Evolutionary conservation across 2,113 vertebrate species (phyloP).

Genomic region (Anguilla rostrata): DNA sequence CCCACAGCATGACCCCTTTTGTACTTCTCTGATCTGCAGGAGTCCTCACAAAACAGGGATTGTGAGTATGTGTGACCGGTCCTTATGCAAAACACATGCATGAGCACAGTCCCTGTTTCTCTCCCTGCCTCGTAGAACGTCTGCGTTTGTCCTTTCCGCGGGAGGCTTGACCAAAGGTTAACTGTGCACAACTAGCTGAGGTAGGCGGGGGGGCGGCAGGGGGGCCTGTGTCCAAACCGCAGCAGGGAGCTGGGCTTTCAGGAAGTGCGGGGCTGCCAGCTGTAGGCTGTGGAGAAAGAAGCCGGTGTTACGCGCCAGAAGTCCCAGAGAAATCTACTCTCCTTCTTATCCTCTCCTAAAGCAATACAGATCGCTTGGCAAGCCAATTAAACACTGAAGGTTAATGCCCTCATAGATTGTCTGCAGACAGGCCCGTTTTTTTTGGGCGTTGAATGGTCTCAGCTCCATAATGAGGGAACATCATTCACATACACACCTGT

Average conservation of each 20-base stretch:
- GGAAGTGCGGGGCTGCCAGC: not conserved
- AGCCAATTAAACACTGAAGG: not conserved
- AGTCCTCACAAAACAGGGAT: not conserved
- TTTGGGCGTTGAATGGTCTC: not conserved
- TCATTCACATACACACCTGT: slow-evolving; percentile 20
- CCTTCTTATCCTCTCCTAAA: not conserved
- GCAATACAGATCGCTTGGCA: not conserved
- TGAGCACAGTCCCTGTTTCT: not conserved
- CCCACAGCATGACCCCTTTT: not conserved
- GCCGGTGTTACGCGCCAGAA: not conserved
- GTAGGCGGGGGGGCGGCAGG: not conserved
- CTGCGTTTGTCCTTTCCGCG: not conserved
- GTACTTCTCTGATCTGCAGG: not conserved
- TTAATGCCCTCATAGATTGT: not conserved
- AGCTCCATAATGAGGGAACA: slow-evolving; percentile 11
- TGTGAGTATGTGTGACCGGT: not conserved
- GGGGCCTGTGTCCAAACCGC: not conserved
- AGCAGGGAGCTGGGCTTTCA: not conserved
- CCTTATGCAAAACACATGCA: not conserved
- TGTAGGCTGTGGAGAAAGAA: not conserved
- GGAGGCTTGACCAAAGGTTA: not conserved
- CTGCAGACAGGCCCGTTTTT: not conserved
- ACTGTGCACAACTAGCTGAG: not conserved
- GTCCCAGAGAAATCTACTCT: not conserved
- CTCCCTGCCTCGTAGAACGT: not conserved